These are phyloP conservation scores for Stenopsyche tienmushanensis DNA, from an alignment of 1,140 invertebrate genomes.

Conservation along the genomic window DNA sequence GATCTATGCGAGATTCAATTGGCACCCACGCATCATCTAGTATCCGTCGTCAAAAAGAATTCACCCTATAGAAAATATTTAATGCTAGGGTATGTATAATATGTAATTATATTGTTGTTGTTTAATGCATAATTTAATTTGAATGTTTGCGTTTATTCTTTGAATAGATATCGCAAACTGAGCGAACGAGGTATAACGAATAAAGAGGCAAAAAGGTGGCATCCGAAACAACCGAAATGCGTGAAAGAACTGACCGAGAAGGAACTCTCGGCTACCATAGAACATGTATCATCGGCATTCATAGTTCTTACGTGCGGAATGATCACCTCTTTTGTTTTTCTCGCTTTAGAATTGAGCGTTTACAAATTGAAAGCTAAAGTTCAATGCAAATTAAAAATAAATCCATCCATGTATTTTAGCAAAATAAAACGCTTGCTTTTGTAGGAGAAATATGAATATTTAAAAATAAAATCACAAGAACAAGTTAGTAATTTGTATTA, in stretches of 20 bases:
- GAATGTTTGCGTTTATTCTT: background rate
- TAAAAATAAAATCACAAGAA: too few relatives aligned
- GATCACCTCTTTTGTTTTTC: background rate
- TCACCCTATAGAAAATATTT: slow-evolving; percentile 64
- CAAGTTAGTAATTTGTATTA: too few relatives aligned
- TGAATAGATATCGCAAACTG: background rate
- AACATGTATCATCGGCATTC: background rate
- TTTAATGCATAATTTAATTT: background rate
- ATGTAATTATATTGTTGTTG: background rate
- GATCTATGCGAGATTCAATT: slow-evolving; percentile 60
- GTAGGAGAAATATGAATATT: too few relatives aligned
- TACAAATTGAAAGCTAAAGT: too few relatives aligned
- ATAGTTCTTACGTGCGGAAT: background rate
- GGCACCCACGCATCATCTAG: slow-evolving; percentile 56
- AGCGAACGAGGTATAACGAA: background rate
- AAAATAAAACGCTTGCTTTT: too few relatives aligned
- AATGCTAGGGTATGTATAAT: slow-evolving; percentile 55
- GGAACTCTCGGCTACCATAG: background rate
- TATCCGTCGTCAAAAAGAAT: slow-evolving; percentile 54
- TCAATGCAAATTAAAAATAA: too few relatives aligned
- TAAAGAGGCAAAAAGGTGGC: background rate
- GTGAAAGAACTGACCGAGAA: background rate
- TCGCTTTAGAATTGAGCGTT: too few relatives aligned
- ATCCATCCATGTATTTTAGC: too few relatives aligned
- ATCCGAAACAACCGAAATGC: background rate